phyloP scores from a whole-genome alignment of 2,888 invertebrate species.

The Lymantria dispar region DNA sequence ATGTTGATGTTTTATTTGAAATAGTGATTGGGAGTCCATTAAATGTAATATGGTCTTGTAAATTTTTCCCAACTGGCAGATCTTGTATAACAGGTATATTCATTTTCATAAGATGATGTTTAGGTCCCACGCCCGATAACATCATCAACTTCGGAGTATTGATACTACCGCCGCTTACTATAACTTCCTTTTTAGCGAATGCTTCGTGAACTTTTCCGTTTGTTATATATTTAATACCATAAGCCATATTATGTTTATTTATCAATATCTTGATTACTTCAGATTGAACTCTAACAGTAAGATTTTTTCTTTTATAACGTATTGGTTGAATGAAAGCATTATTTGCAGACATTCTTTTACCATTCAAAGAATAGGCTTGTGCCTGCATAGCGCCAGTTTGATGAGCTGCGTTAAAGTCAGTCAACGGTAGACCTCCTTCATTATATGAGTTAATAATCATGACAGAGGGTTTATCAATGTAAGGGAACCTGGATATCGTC shows the following conservation, averaged over 20 bases:
- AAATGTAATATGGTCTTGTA: slow-evolving; percentile 53
- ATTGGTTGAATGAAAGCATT: slow-evolving; percentile 85
- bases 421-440: slow-evolving; percentile 80
- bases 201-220: slow-evolving; percentile 40
- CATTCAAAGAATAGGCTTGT: slow-evolving; percentile 79
- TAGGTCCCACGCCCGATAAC: slow-evolving; percentile 65
- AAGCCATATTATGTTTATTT: slow-evolving; percentile 59
- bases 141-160: slow-evolving; percentile 61
- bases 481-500: slow-evolving; percentile 82
- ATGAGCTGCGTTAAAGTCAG: slow-evolving; percentile 78
- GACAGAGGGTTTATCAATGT: slow-evolving; percentile 79
- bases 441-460: slow-evolving; percentile 79
- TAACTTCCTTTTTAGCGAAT: slow-evolving; percentile 57
- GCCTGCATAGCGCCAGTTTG: slow-evolving; percentile 82
- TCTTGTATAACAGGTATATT: slow-evolving; percentile 47
- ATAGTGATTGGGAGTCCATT: slow-evolving; percentile 70
- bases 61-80: slow-evolving; percentile 53
- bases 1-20: slow-evolving; percentile 71
- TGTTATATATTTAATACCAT: slow-evolving; percentile 49
- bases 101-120: slow-evolving; percentile 45
- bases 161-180: slow-evolving; percentile 54
- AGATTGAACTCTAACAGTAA: slow-evolving; percentile 72
- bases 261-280: slow-evolving; percentile 81
- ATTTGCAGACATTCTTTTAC: slow-evolving; percentile 84
- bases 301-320: slow-evolving; percentile 73